These are phyloP conservation scores for Albula glossodonta DNA, from an alignment of 2,113 vertebrate species.

Conservation along the genomic window DNA sequence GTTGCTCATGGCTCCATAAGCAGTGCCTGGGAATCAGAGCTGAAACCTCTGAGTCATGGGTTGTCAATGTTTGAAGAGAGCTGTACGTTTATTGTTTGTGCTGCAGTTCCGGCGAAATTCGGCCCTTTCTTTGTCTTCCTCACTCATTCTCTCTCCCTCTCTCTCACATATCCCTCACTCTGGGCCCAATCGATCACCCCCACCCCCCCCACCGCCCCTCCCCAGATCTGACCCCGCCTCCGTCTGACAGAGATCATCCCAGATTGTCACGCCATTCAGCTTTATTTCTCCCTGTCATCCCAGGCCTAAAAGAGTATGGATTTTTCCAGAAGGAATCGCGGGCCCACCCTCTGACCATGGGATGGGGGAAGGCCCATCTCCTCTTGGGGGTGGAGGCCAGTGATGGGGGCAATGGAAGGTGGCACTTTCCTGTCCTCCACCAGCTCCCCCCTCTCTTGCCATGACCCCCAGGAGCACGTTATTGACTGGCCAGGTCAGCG, in stretches of 20 bases:
- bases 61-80: no score
- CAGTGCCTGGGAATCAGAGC: no score
- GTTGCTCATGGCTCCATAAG: no score
- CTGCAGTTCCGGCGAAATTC: no score
- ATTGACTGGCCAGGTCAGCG: not conserved
- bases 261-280: not conserved
- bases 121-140: not conserved
- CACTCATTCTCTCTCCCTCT: not conserved
- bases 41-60: no score
- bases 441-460: not conserved
- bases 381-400: not conserved
- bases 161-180: not conserved
- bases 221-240: not conserved
- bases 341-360: not conserved
- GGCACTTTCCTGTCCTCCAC: no score
- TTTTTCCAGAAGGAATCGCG: not conserved
- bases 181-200: not conserved
- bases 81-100: no score
- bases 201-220: not conserved
- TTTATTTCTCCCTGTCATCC: not conserved
- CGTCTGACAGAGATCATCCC: not conserved
- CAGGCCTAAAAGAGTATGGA: not conserved
- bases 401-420: not conserved
- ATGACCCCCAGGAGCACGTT: not conserved
- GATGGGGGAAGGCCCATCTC: not conserved